Conservation (phyloP, 2,888 invertebrate species). For the Embidobia sp. region DNA sequence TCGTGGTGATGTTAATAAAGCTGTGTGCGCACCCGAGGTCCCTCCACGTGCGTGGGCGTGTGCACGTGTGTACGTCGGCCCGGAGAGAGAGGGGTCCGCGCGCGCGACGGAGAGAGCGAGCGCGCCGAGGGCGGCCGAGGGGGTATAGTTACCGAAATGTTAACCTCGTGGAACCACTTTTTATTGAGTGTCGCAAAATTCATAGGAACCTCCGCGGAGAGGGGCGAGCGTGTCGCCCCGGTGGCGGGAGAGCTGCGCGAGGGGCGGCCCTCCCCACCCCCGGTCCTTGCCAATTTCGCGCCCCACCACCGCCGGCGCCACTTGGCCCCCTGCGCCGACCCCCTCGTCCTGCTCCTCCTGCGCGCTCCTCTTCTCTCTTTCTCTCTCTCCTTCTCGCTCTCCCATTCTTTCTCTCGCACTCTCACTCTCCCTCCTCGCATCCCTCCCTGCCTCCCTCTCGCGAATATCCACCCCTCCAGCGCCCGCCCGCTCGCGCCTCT, state of each 20-base stretch:
- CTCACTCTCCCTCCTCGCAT: slow-evolving; percentile 45
- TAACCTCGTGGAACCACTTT: slow-evolving; percentile 86
- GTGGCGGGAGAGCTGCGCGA: slow-evolving; percentile 68
- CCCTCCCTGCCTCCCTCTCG: slow-evolving; percentile 44
- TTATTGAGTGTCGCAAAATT: slow-evolving; percentile 85
- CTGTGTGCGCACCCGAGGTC: slow-evolving; percentile 67
- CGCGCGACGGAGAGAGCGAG: slow-evolving; percentile 70
- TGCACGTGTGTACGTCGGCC: slow-evolving; percentile 6
- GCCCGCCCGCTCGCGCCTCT: slow-evolving; percentile 15
- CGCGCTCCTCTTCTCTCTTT: too few species aligned
- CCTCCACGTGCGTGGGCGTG: slow-evolving; percentile 57
- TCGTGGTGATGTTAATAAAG: slow-evolving; percentile 68
- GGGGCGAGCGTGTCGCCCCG: slow-evolving; percentile 72
- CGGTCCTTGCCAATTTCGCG: slow-evolving; percentile 78
- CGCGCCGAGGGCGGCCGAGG: slow-evolving; percentile 77
- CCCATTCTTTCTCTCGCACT: slow-evolving; percentile 37
- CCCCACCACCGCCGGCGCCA: slow-evolving; percentile 72
- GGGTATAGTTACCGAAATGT: slow-evolving; percentile 82
- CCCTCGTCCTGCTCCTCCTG: slow-evolving; percentile 66
- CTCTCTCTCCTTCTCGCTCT: slow-evolving; percentile 25
- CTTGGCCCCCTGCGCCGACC: slow-evolving; percentile 71
- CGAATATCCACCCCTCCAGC: slow-evolving; percentile 39
- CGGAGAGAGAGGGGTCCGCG: slow-evolving; percentile 22
- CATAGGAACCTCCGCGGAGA: slow-evolving; percentile 83
- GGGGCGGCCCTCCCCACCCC: slow-evolving; percentile 65